Percentiles rank a stretch among this genome's conserved stretches.
phyloP scores from a whole-genome alignment of 1,140 invertebrate species.

The Drosophila grimshawi region DNA sequence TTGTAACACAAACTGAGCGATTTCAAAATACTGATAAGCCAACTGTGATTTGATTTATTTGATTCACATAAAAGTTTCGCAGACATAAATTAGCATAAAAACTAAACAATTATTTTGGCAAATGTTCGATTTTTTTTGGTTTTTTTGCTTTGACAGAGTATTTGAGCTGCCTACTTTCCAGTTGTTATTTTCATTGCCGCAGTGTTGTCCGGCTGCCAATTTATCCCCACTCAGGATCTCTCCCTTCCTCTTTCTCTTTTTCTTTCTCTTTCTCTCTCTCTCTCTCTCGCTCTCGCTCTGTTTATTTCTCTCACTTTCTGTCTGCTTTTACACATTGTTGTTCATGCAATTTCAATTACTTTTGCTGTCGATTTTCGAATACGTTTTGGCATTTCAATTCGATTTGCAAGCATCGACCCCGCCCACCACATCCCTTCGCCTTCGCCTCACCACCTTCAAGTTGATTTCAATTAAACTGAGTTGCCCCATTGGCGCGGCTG shows the following conservation, averaged over 20 bases:
- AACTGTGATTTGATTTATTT: background rate
- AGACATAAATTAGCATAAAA: background rate
- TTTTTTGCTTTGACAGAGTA: slow-evolving; percentile 15
- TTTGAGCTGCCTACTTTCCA: background rate
- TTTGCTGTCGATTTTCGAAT: slow-evolving; percentile 82
- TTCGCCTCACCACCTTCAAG: slow-evolving; percentile 32
- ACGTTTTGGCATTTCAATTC: slow-evolving; percentile 73
- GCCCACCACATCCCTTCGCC: background rate
- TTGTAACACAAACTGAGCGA: slow-evolving; percentile 7
- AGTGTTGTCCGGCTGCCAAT: slow-evolving; percentile 59
- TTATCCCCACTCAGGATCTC: slow-evolving; percentile 61
- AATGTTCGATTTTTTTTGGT: background rate
- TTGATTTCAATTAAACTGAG: slow-evolving; percentile 83
- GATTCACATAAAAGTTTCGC: background rate
- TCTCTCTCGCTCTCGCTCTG: background rate
- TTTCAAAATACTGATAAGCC: too few relatives aligned
- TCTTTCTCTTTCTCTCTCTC: background rate
- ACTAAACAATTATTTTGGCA: background rate
- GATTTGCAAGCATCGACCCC: slow-evolving; percentile 63
- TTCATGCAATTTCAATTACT: slow-evolving; percentile 83
- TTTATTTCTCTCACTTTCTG: too few relatives aligned
- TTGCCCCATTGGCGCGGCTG: slow-evolving; percentile 70
- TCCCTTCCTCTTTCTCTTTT: background rate
- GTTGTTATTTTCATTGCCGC: slow-evolving; percentile 13
- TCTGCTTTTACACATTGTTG: slow-evolving; percentile 60